Conservation (phyloP, 2,113 vertebrate species). For the Onychorhynchus coronatus region DNA sequence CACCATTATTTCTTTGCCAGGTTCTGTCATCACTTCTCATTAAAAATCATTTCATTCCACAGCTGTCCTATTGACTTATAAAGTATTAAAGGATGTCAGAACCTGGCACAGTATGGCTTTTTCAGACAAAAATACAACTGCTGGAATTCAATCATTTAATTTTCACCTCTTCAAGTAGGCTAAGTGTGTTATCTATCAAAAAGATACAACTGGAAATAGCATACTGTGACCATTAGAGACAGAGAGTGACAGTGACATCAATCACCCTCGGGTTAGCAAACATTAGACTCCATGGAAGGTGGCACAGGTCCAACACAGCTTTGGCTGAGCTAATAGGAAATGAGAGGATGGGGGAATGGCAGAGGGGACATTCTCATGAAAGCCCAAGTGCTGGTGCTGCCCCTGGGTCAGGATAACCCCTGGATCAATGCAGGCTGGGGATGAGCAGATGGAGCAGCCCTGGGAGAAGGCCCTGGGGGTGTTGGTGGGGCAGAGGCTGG, state of each 20-base stretch:
- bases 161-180: background rate
- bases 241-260: background rate
- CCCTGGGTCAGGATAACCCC: background rate
- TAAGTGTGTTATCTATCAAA: background rate
- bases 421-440: background rate
- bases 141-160: background rate
- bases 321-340: background rate
- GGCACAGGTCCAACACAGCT: background rate
- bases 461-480: background rate
- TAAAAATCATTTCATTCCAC: background rate
- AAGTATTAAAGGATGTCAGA: background rate
- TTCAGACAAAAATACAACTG: background rate
- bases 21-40: background rate
- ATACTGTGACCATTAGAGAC: background rate
- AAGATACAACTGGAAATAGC: background rate
- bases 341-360: background rate
- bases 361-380: background rate
- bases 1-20: background rate
- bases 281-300: background rate
- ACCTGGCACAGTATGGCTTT: background rate
- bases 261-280: background rate
- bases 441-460: background rate
- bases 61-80: constrained; percentile 3
- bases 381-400: background rate
- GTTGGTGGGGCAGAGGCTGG: background rate